Percentiles rank a stretch among this genome's conserved stretches.
phyloP scores from a whole-genome alignment of 2,888 invertebrate genomes.

The Hedychridium roseum region DNA sequence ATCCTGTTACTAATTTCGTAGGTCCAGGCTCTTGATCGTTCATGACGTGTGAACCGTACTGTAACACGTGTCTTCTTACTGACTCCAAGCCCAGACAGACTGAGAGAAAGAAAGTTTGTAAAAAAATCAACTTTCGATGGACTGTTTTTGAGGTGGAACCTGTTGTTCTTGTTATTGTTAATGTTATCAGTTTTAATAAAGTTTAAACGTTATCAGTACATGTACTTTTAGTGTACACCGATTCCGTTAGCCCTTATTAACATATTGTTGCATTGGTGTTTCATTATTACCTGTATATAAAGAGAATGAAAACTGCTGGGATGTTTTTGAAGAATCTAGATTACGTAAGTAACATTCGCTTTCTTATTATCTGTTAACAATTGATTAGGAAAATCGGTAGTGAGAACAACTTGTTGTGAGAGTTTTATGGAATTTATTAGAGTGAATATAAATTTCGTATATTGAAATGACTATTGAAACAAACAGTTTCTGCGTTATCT shows the following conservation, averaged over 20 bases:
- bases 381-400: too few species aligned
- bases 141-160: slow-evolving; percentile 27
- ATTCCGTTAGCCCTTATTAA: too few species aligned
- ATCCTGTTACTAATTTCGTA: slow-evolving; percentile 56
- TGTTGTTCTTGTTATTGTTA: slow-evolving; percentile 38
- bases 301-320: too few species aligned
- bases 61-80: slow-evolving; percentile 32
- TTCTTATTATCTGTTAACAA: too few species aligned
- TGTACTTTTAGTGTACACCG: slow-evolving; percentile 2
- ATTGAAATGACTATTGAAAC: too few species aligned
- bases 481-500: too few species aligned
- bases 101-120: slow-evolving; percentile 12
- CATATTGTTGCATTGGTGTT: neutral
- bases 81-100: slow-evolving; percentile 28
- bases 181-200: slow-evolving; percentile 53
- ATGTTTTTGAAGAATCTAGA: too few species aligned
- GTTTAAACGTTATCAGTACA: slow-evolving; percentile 39
- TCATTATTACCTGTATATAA: too few species aligned
- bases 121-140: slow-evolving; percentile 26
- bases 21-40: slow-evolving; percentile 44
- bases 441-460: too few species aligned
- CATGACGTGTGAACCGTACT: slow-evolving; percentile 48
- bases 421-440: too few species aligned
- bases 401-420: too few species aligned
- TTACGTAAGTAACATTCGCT: too few species aligned